Percentiles rank a stretch among this genome's conserved stretches.
These are phyloP conservation scores for Uropetala carovei DNA, from an alignment of 2,888 invertebrate genomes.

Conservation along the genomic window DNA sequence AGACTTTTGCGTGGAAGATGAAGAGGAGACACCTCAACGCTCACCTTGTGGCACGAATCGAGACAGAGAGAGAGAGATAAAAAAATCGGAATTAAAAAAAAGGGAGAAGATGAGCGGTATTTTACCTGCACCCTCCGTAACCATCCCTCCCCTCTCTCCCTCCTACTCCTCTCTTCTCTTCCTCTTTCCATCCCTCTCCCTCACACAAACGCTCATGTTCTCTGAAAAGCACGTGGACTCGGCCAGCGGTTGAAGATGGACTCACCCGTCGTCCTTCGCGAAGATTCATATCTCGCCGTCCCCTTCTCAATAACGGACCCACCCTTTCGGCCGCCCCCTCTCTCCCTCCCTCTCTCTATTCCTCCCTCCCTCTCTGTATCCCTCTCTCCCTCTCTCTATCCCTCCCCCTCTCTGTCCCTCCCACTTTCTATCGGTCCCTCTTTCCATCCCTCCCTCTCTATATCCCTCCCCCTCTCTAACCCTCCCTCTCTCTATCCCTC, in stretches of 20 bases:
- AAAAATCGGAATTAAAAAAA: neutral
- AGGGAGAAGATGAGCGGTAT: neutral
- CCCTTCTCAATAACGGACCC: neutral
- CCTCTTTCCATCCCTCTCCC: neutral
- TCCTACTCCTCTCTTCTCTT: neutral
- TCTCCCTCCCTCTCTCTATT: neutral
- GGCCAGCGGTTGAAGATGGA: constrained; percentile 32
- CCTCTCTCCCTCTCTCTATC: neutral
- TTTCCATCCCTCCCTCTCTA: too few species aligned
- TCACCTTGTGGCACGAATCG: constrained; percentile 25
- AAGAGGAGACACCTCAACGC: neutral
- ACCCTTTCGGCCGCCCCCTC: neutral
- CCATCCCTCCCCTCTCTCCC: neutral
- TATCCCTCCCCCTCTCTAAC: neutral
- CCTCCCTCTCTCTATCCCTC: neutral
- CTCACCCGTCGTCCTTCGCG: constrained; percentile 58
- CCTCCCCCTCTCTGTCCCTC: neutral
- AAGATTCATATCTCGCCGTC: constrained; percentile 45
- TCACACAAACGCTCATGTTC: neutral
- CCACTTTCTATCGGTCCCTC: too few species aligned
- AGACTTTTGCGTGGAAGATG: neutral
- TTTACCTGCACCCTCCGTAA: neutral
- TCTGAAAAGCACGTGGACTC: constrained; percentile 16
- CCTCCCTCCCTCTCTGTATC: too few species aligned
- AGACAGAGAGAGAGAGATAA: neutral